Conservation (phyloP, 2,113 vertebrate genomes). For the Megaceryle maxima region DNA sequence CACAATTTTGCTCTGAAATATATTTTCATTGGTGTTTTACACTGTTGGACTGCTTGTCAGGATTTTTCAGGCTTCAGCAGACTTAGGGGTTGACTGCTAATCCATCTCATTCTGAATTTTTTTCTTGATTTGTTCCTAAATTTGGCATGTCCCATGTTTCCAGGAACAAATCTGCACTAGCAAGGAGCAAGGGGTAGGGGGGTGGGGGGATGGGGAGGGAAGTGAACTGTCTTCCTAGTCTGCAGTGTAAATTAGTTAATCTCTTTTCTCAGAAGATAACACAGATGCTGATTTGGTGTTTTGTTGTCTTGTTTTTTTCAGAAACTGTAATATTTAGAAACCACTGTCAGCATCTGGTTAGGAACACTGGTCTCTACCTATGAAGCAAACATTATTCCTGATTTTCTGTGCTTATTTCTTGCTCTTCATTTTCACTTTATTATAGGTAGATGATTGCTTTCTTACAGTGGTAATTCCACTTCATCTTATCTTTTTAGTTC, state of each 20-base stretch:
- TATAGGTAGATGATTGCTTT: not conserved
- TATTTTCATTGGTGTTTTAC: slow-evolving; percentile 19
- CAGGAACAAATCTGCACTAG: not conserved
- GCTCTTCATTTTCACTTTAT: not conserved
- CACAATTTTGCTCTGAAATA: not conserved
- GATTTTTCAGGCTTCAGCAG: not conserved
- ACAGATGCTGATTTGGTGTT: not conserved
- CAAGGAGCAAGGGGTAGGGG: not conserved
- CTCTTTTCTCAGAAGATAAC: not conserved
- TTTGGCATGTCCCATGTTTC: not conserved
- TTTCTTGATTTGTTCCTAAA: slow-evolving; percentile 20
- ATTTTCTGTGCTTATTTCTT: not conserved
- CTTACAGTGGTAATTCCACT: not conserved
- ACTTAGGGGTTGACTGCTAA: not conserved
- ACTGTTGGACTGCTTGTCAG: slow-evolving; percentile 8
- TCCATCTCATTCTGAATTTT: not conserved
- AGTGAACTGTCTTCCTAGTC: not conserved
- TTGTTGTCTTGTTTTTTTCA: not conserved
- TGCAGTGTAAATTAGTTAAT: not conserved
- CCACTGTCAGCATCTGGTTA: not conserved
- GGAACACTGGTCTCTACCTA: not conserved
- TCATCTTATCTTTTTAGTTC: not conserved
- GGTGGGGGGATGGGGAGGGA: not conserved
- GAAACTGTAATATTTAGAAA: not conserved
- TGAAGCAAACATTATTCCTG: not conserved